These are phyloP conservation scores for Elaphurus davidianus DNA, from an alignment of 2,113 vertebrate species.

Conservation along the genomic window DNA sequence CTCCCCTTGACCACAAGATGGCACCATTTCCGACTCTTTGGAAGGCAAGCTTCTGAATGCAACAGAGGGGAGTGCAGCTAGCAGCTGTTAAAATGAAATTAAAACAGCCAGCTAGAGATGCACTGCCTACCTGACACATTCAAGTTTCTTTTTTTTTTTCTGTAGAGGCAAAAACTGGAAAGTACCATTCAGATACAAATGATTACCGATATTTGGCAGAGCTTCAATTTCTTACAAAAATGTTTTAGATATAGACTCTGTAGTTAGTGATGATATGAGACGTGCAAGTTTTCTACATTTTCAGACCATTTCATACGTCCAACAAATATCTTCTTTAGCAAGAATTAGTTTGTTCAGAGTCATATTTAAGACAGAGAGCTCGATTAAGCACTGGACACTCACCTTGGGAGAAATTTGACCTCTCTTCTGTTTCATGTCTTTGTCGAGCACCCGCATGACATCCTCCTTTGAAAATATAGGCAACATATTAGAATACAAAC, in stretches of 20 bases:
- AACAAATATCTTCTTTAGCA: background rate
- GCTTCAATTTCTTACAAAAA: background rate
- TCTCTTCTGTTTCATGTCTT: conserved; percentile 50
- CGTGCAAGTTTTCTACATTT: background rate
- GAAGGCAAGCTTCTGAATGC: background rate
- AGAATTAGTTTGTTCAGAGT: background rate
- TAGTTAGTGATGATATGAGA: background rate
- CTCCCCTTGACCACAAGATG: conserved; percentile 51
- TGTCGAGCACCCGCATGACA: conserved; percentile 40
- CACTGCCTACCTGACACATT: conserved; percentile 82
- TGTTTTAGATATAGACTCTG: background rate
- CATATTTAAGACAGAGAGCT: background rate
- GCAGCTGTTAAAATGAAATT: conserved; percentile 76
- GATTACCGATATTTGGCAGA: background rate
- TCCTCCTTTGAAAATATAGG: conserved; percentile 66
- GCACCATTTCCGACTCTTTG: conserved; percentile 34
- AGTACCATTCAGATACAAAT: background rate
- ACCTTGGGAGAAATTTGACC: background rate
- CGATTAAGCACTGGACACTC: background rate
- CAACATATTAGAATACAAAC: background rate
- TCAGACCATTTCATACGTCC: background rate
- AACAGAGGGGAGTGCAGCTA: conserved; percentile 81
- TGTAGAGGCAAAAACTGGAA: background rate
- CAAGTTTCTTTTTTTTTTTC: background rate
- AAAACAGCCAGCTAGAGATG: conserved; percentile 82